Base-by-base conservation (phyloP, 2,113 vertebrate species). In the Thunnus maccoyii region DNA sequence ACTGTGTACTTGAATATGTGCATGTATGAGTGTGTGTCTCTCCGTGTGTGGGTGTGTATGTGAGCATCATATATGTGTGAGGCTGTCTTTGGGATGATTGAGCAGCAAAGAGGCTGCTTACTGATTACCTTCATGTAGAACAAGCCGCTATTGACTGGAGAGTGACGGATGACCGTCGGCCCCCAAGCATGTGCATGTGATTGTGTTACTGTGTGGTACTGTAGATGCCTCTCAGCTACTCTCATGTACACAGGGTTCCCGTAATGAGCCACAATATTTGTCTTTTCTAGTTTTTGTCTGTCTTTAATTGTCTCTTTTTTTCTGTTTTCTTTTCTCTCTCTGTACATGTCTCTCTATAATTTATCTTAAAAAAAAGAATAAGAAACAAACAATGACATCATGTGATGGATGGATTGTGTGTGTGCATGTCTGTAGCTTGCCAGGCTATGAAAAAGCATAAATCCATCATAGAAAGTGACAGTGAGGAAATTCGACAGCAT, bases 61-160 rank as follows among this genome's bases (percentile, higher is more conserved):
- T 80, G 68, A 88, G 91, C 60, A 51, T 79, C 51, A 41, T 76
- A 51, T 73, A 22, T 76, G 76, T 85, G 83, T 72, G 88, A 78
- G 78, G 88, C 92, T 94, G 92, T 95, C 93, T 93, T 76, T 89
- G 87, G 92, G 93, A 94, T 96, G 96, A 96, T 96, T 95, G 95
- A 97, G 95, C 95, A 95, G 94, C 96, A 94, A 89, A 96, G 94
- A 89, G 94, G 90, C 96, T 95, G 95, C 96, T 95, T 96, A 96
- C 96, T 96, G 97, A 97, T 97, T 96, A 96, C 95, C 94, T 95
- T 97, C 96, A 95, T 98, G 97, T 98, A 96, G 95, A 98, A 97
- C 96, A 97, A 97, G 96, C 96, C 92, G 95, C 90, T 97, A 97
- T 97, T 97, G 97, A 98, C 96, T 96, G 90, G 91, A 83, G 91